Conservation (phyloP, 2,113 vertebrate genomes). For the Sphaerodactylus townsendi region DNA sequence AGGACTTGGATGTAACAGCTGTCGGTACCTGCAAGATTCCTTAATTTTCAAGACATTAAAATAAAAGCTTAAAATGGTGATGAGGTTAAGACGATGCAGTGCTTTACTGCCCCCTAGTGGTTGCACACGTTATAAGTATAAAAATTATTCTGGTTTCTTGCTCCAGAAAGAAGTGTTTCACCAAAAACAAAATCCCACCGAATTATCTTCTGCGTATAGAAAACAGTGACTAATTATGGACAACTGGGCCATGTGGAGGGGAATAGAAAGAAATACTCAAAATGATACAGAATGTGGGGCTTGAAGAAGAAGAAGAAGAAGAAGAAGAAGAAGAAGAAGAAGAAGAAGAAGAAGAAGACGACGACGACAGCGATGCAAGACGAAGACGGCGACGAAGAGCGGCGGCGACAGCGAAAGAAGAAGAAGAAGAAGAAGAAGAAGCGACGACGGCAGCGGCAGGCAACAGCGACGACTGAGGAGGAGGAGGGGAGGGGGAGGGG, state of each 20-base stretch:
- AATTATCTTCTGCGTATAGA: background rate
- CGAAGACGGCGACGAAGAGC: no score
- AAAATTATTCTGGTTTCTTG: fast-evolving
- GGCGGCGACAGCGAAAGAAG: no score
- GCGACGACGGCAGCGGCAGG: no score
- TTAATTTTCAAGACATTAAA: constrained; percentile 32
- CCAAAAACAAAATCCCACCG: constrained; percentile 4
- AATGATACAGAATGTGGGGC: background rate
- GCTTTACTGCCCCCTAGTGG: constrained; percentile 71
- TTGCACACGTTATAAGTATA: fast-evolving
- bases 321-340: no score
- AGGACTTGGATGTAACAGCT: background rate
- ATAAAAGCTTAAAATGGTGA: fast-evolving
- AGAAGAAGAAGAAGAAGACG: no score
- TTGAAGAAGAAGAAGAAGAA: no score
- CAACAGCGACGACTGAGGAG: no score
- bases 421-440: no score
- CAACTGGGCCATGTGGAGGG: background rate
- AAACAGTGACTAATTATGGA: constrained; percentile 3
- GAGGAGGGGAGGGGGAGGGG: no score
- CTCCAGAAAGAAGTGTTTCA: background rate
- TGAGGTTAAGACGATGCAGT: background rate
- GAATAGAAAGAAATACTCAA: background rate
- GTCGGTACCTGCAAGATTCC: background rate
- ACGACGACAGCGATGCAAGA: no score